A percentile compares a stretch with the other conserved stretches of the same genome.
These are phyloP conservation scores for Hippocampus abdominalis DNA, from an alignment of 2,113 vertebrate genomes.

Conservation along the genomic window DNA sequence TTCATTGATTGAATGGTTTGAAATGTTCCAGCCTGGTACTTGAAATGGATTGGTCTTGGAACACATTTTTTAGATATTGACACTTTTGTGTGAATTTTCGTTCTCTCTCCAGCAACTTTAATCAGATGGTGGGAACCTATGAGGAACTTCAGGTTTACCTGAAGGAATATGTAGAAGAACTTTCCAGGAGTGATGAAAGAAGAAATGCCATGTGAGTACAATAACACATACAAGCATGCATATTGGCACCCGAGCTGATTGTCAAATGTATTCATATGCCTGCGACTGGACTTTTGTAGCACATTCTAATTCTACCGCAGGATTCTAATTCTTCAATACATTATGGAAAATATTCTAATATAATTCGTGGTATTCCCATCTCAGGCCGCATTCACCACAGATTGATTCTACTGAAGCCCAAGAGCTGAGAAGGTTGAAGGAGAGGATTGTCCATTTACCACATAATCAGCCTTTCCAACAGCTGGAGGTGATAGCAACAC, in stretches of 20 bases:
- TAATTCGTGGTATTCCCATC: neutral
- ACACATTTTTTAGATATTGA: neutral
- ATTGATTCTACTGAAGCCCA: conserved; percentile 44
- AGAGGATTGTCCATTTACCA: conserved; percentile 78
- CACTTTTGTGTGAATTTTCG: neutral
- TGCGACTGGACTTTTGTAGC: neutral
- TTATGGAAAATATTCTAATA: neutral
- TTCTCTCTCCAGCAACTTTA: conserved; percentile 79
- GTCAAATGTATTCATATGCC: neutral
- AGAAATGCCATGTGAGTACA: conserved; percentile 77
- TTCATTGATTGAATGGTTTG: neutral
- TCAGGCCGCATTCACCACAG: conserved; percentile 60
- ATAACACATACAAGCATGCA: neutral
- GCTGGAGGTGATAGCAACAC: conserved; percentile 84
- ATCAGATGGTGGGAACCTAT: conserved; percentile 89
- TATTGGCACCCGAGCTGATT: neutral
- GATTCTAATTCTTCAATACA: neutral
- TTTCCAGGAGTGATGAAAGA: conserved; percentile 79
- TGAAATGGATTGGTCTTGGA: neutral
- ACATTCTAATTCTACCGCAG: neutral
- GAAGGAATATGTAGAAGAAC: conserved; percentile 83
- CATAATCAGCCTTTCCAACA: conserved; percentile 77
- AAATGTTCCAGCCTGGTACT: neutral
- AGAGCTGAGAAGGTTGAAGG: conserved; percentile 73
- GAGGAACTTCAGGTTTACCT: conserved; percentile 88